Base-by-base conservation (phyloP, 2,888 invertebrate genomes). In the Nasonovia ribisnigri region DNA sequence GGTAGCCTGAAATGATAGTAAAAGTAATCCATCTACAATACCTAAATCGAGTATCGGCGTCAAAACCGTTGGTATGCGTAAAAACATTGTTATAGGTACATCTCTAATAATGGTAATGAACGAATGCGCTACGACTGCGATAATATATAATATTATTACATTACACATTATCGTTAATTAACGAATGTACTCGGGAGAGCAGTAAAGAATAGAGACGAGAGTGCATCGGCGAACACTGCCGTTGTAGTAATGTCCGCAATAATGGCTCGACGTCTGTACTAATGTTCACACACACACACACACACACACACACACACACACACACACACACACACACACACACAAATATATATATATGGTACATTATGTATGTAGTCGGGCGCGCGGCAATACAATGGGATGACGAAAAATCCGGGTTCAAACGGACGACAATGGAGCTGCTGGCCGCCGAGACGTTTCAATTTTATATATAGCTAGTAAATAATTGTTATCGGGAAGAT, bases 191-290 rank as follows among this genome's bases (percentile, higher is more conserved):
- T 77, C 77, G 36, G 36, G 77, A 77, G 36, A 20, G 77, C 77
- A 36, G 77, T 77, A 77, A 77, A 77, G 77, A 77, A 77, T 77
- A 77, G 77, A 77, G 77, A 77, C 77, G 77, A 77, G 36, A 77
- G 77, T 77, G 77, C 77, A 77, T 36, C 77, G 77, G 36, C 77
- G 36, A 77, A 77, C 77, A 77, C 77, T 77, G 77, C 77, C 77
- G 77, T 42, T 36, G 77, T 77, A 77, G 77, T 77, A 77, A 77
- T 77, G 77, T 77, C 20, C 77, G 20, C 77, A 36, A 77, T 77
- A 77, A 77, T 77, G 36, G 77, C 77, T 77, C 36, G 20, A 54
- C 6, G 54, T 77, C 77, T 77, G 36, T 77, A 36, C 36, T 77
- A 36, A 36, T 77, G 77, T 29, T 10, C 29, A 10, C 60, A 3